phyloP scores from a whole-genome alignment of 1,140 invertebrate genomes.

The Vanessa tameamea region DNA sequence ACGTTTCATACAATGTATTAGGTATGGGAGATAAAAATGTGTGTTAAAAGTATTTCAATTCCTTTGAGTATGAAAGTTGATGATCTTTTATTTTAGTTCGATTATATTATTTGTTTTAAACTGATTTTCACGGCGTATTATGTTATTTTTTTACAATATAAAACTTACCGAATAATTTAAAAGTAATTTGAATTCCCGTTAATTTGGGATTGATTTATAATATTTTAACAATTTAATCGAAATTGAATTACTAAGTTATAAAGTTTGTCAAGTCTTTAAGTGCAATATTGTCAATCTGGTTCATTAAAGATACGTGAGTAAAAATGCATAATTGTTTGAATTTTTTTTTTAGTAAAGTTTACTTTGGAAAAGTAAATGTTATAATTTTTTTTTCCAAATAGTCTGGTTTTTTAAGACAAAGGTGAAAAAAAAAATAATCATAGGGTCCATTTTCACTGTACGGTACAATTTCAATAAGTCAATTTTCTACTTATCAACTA shows the following conservation, averaged over 20 bases:
- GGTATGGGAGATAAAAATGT: not conserved
- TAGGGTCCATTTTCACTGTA: constrained; percentile 5
- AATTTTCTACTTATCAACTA: constrained; percentile 22
- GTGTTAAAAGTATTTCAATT: constrained; percentile 17
- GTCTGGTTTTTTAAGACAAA: constrained; percentile 21
- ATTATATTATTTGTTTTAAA: not conserved
- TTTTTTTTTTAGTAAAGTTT: constrained; percentile 26
- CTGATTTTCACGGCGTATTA: not conserved
- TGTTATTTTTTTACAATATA: not conserved
- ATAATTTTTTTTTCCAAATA: constrained; percentile 15
- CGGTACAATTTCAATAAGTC: not conserved
- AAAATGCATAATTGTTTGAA: constrained; percentile 34
- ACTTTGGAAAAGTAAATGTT: constrained; percentile 18
- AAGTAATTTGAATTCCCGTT: not conserved
- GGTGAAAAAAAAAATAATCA: constrained; percentile 5
- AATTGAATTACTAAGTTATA: constrained; percentile 26
- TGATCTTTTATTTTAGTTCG: not conserved
- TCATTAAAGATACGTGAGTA: constrained; percentile 31
- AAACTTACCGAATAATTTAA: constrained; percentile 5
- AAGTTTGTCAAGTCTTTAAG: constrained; percentile 42
- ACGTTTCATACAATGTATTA: not conserved
- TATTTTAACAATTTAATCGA: not conserved
- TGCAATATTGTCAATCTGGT: constrained; percentile 41
- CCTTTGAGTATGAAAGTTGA: constrained; percentile 4
- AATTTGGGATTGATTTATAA: not conserved